Percentiles rank a stretch among this genome's conserved stretches.
These are phyloP conservation scores for Campylomormyrus tamandua DNA, from an alignment of 2,113 vertebrate genomes.

Conservation along the genomic window DNA sequence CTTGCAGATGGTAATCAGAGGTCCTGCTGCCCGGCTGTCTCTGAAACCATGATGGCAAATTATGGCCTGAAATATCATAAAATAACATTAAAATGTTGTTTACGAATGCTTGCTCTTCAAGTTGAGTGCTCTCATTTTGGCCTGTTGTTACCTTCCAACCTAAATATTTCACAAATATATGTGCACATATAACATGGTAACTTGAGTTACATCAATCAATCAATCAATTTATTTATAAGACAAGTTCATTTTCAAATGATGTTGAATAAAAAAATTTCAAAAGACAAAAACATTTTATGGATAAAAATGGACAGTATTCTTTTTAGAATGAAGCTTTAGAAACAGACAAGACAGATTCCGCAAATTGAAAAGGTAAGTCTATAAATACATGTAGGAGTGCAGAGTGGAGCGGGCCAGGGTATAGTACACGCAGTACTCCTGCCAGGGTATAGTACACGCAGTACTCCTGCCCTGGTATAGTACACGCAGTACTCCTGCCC, in stretches of 20 bases:
- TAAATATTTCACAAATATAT: background rate
- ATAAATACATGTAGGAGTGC: background rate
- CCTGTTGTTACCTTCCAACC: background rate
- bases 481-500: too few species aligned
- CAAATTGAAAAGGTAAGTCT: background rate
- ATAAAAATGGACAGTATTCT: background rate
- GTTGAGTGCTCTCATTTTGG: background rate
- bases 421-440: too few species aligned
- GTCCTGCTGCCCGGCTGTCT: background rate
- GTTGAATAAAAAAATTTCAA: background rate
- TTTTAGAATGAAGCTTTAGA: background rate
- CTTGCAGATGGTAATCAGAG: background rate
- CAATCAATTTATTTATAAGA: too few species aligned
- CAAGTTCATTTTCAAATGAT: constrained; percentile 8
- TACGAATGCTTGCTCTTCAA: background rate
- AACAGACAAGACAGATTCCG: background rate
- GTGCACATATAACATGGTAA: background rate
- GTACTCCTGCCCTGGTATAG: background rate
- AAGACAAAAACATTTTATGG: constrained; percentile 10
- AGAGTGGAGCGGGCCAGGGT: background rate
- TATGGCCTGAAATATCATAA: background rate
- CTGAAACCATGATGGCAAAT: background rate
- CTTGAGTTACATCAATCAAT: background rate
- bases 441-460: background rate
- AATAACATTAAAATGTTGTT: background rate